phyloP scores from a whole-genome alignment of 2,113 vertebrate genomes.

The Tautogolabrus adspersus region DNA sequence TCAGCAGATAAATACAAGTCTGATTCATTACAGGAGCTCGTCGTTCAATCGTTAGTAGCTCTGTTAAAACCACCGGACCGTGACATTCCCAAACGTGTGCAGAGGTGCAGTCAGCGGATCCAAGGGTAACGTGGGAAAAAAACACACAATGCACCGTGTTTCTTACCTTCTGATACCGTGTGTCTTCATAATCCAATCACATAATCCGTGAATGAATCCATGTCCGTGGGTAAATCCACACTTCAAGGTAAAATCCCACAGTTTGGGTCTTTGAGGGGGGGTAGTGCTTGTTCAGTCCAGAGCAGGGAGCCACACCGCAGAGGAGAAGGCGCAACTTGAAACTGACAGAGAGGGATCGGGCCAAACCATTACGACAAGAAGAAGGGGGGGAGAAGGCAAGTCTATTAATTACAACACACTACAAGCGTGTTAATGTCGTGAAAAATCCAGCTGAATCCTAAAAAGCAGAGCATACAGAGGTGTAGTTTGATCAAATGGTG shows the following conservation, averaged over 20 bases:
- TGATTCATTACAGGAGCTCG: conserved; percentile 3
- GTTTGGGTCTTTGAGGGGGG: neutral
- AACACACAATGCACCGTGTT: conserved; percentile 41
- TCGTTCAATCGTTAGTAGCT: conserved; percentile 19
- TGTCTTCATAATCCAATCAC: conserved; percentile 36
- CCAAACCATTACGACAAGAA: conserved; percentile 31
- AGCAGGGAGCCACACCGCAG: conserved; percentile 28
- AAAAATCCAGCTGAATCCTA: fast-evolving
- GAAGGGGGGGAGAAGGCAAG: conserved; percentile 29
- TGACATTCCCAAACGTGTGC: conserved; percentile 65
- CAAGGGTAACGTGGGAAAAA: conserved; percentile 42
- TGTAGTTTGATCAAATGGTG: fast-evolving
- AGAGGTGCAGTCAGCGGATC: conserved; percentile 56
- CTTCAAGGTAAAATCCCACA: neutral
- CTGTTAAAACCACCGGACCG: conserved; percentile 41
- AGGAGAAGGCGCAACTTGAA: conserved; percentile 80
- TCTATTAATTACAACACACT: neutral
- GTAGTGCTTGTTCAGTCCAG: neutral
- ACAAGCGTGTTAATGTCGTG: fast-evolving
- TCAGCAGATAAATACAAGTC: neutral
- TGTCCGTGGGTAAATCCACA: neutral
- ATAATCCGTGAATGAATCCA: conserved; percentile 23
- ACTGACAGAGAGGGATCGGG: conserved; percentile 76
- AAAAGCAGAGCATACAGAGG: neutral
- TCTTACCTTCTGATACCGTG: conserved; percentile 54